These are phyloP conservation scores for Glossophaga mutica DNA, from an alignment of 2,797 vertebrate species.

Conservation along the genomic window DNA sequence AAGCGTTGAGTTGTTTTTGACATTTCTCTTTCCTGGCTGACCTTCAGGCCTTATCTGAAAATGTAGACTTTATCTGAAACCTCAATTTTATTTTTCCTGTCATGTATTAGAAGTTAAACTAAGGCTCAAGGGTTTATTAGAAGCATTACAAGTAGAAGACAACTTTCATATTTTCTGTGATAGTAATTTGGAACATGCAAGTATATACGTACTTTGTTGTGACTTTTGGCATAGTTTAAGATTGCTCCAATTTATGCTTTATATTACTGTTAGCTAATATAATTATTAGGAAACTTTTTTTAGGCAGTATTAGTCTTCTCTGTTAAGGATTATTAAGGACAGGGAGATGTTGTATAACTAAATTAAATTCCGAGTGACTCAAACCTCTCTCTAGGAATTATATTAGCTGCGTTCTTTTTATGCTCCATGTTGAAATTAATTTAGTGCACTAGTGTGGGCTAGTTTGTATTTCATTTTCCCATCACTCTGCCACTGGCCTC, in stretches of 20 bases:
- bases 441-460: background rate
- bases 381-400: background rate
- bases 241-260: background rate
- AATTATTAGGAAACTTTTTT: background rate
- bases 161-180: background rate
- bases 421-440: background rate
- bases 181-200: background rate
- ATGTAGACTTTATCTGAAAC: background rate
- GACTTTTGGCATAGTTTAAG: background rate
- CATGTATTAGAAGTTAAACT: background rate
- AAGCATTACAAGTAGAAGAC: background rate
- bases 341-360: background rate
- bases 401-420: background rate
- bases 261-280: background rate
- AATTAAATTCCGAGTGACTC: background rate
- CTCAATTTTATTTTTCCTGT: background rate
- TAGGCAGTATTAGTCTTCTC: background rate
- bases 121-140: background rate
- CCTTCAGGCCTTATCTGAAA: background rate
- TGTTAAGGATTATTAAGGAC: background rate
- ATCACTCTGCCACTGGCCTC: background rate
- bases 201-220: background rate
- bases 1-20: background rate
- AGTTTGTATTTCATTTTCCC: background rate
- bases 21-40: background rate